Conservation (phyloP, 2,888 invertebrate genomes). For the Pimpla rufipes region DNA sequence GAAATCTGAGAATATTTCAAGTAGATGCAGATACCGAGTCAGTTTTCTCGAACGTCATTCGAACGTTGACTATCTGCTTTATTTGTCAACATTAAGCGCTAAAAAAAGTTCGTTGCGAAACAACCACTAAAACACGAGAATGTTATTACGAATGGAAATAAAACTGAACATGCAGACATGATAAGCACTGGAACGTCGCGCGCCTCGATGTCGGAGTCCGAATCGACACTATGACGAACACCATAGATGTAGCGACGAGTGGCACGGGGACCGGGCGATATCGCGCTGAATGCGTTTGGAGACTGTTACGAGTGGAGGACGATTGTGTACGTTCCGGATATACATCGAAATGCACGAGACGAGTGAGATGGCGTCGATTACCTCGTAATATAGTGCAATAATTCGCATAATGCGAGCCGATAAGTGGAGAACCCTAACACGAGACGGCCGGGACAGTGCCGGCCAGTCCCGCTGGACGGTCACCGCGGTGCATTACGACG, state of each 20-base stretch:
- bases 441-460: slow-evolving; percentile 18
- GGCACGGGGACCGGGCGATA: slow-evolving; percentile 34
- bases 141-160: too few relatives aligned
- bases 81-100: too few relatives aligned
- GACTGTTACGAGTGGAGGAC: slow-evolving; percentile 15
- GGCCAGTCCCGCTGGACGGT: slow-evolving; percentile 36
- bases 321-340: slow-evolving; percentile 55
- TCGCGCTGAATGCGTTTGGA: slow-evolving; percentile 8
- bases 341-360: slow-evolving; percentile 60
- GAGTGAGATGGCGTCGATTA: slow-evolving; percentile 62
- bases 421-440: slow-evolving; percentile 48
- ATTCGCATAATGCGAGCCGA: slow-evolving; percentile 65
- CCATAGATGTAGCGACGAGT: slow-evolving; percentile 45
- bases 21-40: too few relatives aligned
- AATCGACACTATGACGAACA: slow-evolving; percentile 46
- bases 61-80: too few relatives aligned
- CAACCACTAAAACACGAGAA: too few relatives aligned
- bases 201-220: too few relatives aligned
- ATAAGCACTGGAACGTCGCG: too few relatives aligned
- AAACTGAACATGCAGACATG: too few relatives aligned
- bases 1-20: too few relatives aligned
- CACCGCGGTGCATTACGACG: slow-evolving; percentile 36
- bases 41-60: too few relatives aligned
- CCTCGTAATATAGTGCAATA: slow-evolving; percentile 67
- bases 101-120: too few relatives aligned